These are phyloP conservation scores for Megatriorchis doriae DNA, from an alignment of 2,113 vertebrate species.

Conservation along the genomic window DNA sequence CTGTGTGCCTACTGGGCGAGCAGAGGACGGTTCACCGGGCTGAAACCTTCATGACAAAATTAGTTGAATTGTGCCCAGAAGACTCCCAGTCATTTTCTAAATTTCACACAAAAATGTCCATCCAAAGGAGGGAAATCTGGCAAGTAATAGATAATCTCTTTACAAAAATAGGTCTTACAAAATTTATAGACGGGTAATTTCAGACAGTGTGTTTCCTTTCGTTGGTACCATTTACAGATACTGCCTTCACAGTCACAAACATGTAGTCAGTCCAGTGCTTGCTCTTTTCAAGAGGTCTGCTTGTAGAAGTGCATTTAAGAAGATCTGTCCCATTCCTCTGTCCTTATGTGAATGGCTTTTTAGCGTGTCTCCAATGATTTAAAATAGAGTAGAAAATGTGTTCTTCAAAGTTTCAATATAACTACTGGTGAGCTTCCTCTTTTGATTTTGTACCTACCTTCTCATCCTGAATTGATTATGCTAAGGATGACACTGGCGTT, in stretches of 20 bases:
- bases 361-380: neutral
- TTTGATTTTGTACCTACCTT: neutral
- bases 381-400: neutral
- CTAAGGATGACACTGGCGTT: neutral
- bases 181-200: neutral
- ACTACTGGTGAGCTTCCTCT: neutral
- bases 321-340: neutral
- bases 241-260: neutral
- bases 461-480: neutral
- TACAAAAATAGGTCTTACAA: neutral
- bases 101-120: neutral
- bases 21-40: neutral
- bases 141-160: neutral
- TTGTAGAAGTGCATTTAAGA: neutral
- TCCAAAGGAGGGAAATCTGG: neutral
- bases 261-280: accelerated
- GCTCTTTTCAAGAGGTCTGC: neutral
- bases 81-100: neutral
- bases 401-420: neutral
- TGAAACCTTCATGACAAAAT: neutral
- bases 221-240: neutral
- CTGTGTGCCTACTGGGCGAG: accelerated
- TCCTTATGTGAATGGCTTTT: neutral
- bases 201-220: neutral
- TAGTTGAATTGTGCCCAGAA: neutral